These are phyloP conservation scores for Melipona beecheii DNA, from an alignment of 2,888 invertebrate species.

Conservation along the genomic window DNA sequence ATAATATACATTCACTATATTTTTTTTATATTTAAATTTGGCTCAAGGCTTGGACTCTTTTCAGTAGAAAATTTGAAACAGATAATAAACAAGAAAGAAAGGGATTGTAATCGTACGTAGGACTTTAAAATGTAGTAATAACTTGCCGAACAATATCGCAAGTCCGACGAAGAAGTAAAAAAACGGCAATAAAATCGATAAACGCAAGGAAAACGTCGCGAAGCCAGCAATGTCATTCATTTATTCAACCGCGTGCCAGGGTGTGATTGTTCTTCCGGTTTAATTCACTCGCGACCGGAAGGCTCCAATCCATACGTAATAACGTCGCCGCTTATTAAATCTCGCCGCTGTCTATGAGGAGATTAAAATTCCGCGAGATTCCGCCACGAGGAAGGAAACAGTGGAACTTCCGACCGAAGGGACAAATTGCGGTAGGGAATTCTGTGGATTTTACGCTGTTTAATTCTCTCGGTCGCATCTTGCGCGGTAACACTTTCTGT, in stretches of 20 bases:
- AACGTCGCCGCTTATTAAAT: conserved; percentile 65
- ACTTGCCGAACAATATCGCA: no score
- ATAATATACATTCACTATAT: no score
- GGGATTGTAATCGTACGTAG: no score
- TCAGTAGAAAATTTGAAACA: no score
- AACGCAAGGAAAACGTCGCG: neutral
- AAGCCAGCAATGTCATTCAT: neutral
- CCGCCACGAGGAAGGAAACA: conserved; percentile 43
- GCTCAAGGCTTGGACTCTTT: no score
- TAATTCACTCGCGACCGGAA: conserved; percentile 28
- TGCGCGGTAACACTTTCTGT: neutral
- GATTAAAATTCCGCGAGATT: conserved; percentile 70
- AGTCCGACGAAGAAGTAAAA: neutral
- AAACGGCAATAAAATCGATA: neutral
- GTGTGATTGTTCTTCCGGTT: conserved; percentile 10
- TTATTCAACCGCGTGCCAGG: neutral
- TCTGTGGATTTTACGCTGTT: conserved; percentile 28
- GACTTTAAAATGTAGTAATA: no score
- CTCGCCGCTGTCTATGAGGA: conserved; percentile 51
- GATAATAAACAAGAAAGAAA: no score
- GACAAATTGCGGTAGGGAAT: conserved; percentile 1
- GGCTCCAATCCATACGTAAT: conserved; percentile 34
- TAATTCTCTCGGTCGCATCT: conserved; percentile 23
- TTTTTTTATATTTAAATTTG: no score
- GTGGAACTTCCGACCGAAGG: conserved; percentile 35